phyloP scores from a whole-genome alignment of 1,140 invertebrate species.

The Drosophila sp. region DNA sequence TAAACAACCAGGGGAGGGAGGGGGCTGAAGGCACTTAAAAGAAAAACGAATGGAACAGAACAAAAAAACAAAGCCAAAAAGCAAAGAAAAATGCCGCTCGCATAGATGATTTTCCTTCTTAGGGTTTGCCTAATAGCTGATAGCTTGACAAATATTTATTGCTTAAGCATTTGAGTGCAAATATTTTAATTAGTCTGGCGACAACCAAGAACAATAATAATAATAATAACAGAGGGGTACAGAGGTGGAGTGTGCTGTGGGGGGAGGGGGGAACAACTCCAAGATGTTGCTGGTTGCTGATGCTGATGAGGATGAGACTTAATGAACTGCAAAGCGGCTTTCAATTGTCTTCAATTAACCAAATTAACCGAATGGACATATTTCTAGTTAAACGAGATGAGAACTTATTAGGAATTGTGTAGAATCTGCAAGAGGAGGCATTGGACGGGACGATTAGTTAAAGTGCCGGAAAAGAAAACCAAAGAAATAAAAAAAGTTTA shows the following conservation, averaged over 20 bases:
- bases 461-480: background rate
- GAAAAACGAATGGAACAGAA: conserved; percentile 4
- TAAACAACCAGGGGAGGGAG: background rate
- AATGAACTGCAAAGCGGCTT: conserved; percentile 79
- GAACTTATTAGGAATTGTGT: conserved; percentile 17
- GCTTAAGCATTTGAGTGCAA: conserved; percentile 80
- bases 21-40: conserved; percentile 35
- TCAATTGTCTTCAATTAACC: conserved; percentile 79
- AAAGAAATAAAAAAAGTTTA: background rate
- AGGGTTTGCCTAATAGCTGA: conserved; percentile 62
- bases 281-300: conserved; percentile 7
- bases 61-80: background rate
- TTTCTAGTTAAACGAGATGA: conserved; percentile 25
- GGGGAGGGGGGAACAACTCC: conserved; percentile 17
- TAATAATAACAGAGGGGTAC: conserved; percentile 31
- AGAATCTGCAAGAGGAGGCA: background rate
- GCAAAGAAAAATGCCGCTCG: conserved; percentile 64
- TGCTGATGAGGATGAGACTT: conserved; percentile 52
- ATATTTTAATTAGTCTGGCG: conserved; percentile 79
- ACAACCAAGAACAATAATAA: conserved; percentile 52
- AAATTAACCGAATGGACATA: conserved; percentile 72
- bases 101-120: conserved; percentile 52
- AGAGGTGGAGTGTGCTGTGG: background rate
- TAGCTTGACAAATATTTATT: conserved; percentile 80
- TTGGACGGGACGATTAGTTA: background rate